These are phyloP conservation scores for Cnemophilus loriae DNA, from an alignment of 2,113 vertebrate species.

Conservation along the genomic window DNA sequence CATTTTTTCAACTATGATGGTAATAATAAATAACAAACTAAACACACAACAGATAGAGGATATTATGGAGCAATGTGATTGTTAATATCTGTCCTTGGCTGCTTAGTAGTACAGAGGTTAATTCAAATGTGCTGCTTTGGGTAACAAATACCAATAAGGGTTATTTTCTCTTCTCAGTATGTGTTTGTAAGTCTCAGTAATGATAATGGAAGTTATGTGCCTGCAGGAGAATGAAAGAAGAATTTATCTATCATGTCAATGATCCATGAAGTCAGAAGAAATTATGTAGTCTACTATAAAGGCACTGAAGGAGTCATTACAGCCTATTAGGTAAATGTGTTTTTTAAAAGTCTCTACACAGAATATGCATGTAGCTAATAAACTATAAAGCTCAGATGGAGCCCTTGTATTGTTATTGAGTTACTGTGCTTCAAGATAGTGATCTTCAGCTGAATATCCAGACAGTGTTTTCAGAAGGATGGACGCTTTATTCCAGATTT, in stretches of 20 bases:
- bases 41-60: neutral
- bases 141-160: slow-evolving; percentile 24
- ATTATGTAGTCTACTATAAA: slow-evolving; percentile 45
- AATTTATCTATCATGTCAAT: slow-evolving; percentile 51
- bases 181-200: slow-evolving; percentile 55
- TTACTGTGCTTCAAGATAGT: neutral
- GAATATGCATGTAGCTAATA: slow-evolving; percentile 18
- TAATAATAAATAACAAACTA: slow-evolving; percentile 40
- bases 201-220: slow-evolving; percentile 58
- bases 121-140: slow-evolving; percentile 12
- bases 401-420: neutral
- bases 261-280: slow-evolving; percentile 60
- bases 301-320: slow-evolving; percentile 30
- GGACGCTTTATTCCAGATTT: neutral
- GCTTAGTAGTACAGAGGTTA: neutral
- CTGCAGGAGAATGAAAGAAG: slow-evolving; percentile 33
- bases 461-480: neutral
- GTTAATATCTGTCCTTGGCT: neutral
- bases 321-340: slow-evolving; percentile 53
- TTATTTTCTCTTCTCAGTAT: slow-evolving; percentile 42
- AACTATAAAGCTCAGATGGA: neutral
- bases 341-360: slow-evolving; percentile 29
- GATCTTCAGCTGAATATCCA: neutral
- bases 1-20: neutral
- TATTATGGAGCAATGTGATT: neutral